Evolutionary conservation across 2,888 invertebrate species (phyloP), one percentile per base, ranked within the genome.

Genomic region (Mystacides longicornis): DNA sequence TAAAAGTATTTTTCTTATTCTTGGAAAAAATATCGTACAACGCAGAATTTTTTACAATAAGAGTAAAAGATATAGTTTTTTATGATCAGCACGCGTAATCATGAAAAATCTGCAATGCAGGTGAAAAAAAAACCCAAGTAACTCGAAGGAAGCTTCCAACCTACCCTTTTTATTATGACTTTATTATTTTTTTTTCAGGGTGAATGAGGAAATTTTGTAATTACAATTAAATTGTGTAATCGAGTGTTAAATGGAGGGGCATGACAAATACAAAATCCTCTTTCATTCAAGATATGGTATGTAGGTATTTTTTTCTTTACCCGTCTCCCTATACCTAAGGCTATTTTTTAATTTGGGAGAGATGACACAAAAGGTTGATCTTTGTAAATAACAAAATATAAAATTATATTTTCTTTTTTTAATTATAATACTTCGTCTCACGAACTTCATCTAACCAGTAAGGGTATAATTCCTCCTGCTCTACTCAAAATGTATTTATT

Each of bases 21-120:
- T n/a, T n/a, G n/a, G n/a, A n/a, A n/a, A n/a, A n/a, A n/a, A n/a
- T n/a, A n/a, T n/a, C n/a, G n/a, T n/a, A n/a, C n/a, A n/a, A n/a
- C n/a, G n/a, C n/a, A n/a, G n/a, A n/a, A n/a, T n/a, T n/a, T n/a
- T n/a, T n/a, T n/a, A n/a, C n/a, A n/a, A 31, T 31, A 31, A 31
- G 33, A 31, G 11, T n/a, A n/a, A n/a, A n/a, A n/a, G n/a, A n/a
- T n/a, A n/a, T n/a, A n/a, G n/a, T n/a, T n/a, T n/a, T n/a, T n/a
- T n/a, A n/a, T n/a, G n/a, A n/a, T n/a, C n/a, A n/a, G n/a, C n/a
- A n/a, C n/a, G n/a, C n/a, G n/a, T 37, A 37, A 37, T 37, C 4
- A 37, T 7, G 33, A 37, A 59, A 58, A 56, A 45, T 48, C 58
- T 53, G 59, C 59, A 59, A 43, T 59, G 59, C 59, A 59, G 59